Conservation (phyloP, 2,888 invertebrate species). For the Sabellastarte sp. region DNA sequence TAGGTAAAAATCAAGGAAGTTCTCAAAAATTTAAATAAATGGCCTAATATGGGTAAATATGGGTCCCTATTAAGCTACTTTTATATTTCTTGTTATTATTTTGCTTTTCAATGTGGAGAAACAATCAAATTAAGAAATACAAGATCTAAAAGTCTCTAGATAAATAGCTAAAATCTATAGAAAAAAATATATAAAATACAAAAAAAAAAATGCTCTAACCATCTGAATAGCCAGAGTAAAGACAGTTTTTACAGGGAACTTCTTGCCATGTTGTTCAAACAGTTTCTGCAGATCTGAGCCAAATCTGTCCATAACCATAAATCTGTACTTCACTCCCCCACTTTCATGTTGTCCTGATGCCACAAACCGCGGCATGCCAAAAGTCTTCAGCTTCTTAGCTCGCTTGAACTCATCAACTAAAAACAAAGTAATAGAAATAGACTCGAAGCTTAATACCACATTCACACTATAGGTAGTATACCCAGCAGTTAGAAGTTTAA, state of each 20-base stretch:
- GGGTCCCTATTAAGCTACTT: too few species aligned
- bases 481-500: too few species aligned
- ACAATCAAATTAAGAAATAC: too few species aligned
- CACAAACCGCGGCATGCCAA: slow-evolving; percentile 87
- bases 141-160: too few species aligned
- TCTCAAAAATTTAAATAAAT: too few species aligned
- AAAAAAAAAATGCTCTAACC: slow-evolving; percentile 59
- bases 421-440: slow-evolving; percentile 14
- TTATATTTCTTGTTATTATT: too few species aligned
- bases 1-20: too few species aligned
- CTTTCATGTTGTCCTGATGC: slow-evolving; percentile 83
- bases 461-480: too few species aligned
- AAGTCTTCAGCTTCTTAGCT: slow-evolving; percentile 66
- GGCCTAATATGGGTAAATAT: too few species aligned
- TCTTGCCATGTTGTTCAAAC: slow-evolving; percentile 66
- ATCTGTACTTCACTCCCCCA: slow-evolving; percentile 77
- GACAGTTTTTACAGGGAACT: slow-evolving; percentile 76
- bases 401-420: slow-evolving; percentile 74
- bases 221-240: slow-evolving; percentile 79
- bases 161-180: too few species aligned
- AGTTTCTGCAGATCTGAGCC: slow-evolving; percentile 82
- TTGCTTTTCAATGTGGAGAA: too few species aligned
- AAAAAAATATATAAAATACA: too few species aligned
- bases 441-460: not conserved
- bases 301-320: slow-evolving; percentile 89